Evolutionary conservation across 2,888 invertebrate species (phyloP), one percentile per base, ranked within the genome.

Genomic region (Clanis bilineata): DNA sequence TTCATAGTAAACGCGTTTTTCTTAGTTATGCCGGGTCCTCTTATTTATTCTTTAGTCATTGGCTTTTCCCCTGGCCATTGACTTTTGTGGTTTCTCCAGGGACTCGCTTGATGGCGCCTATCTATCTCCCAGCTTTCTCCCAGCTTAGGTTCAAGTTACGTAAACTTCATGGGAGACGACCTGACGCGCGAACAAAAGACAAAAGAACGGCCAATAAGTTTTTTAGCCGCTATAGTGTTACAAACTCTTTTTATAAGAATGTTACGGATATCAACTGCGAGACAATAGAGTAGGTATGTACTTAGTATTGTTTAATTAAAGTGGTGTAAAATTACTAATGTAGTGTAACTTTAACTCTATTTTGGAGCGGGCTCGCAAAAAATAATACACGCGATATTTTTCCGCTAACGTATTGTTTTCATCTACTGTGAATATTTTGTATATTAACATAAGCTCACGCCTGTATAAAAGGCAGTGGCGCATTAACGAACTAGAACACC

Each of bases 161-260:
- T 67, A 70, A 73, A 73, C 67, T 68, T 69, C 70, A 77, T 76
- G 75, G 71, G 77, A 77, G 71, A 66, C 66, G 67, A 68, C 64
- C 62, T 69, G 69, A 72, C 71, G 69, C 69, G 58, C 41, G 7
- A 47, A 47, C 25, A 22, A 28, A 63, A 71, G 44, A 73, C 78
- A 73, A 77, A 72, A 73, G 69, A 72, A 69, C 72, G 68, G 68
- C 73, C 71, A 63, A 51, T 51, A 15, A 51, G 10, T 51, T 51
- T 44, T 51, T 51, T 51, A 51, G 51, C 32, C 28, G 32, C 51
- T 51, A 51, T 51, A 32, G 32, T 77, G 70, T 74, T 66, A 66
- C 39, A 15, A 15, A 3, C 63, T 56, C 60, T 55, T 58, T 62
- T 64, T 65, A n/a, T 64, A 64, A 51, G 18, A 51, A 56, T 58